Percentiles rank a stretch among this genome's conserved stretches.
Evolutionary conservation across 2,888 invertebrate genomes (phyloP).

Genomic region (Drosophila antonietae): DNA sequence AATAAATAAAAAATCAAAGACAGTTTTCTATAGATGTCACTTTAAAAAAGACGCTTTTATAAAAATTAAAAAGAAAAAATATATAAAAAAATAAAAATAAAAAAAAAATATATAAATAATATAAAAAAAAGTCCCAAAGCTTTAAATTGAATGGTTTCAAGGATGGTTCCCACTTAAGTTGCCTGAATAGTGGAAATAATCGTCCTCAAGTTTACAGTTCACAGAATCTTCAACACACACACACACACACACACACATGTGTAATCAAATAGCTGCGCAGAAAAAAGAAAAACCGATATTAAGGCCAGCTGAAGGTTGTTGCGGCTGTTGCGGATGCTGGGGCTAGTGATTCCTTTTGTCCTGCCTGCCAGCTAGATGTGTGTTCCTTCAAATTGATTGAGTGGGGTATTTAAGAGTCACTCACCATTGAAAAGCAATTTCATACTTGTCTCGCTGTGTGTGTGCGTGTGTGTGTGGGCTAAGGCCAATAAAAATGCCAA

Average conservation of each 20-base stretch:
- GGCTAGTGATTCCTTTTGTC: conserved; percentile 24
- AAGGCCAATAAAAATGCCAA: conserved; percentile 8
- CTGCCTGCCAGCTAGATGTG: conserved; percentile 7
- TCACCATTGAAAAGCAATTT: conserved; percentile 48
- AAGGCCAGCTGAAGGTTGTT: conserved; percentile 17
- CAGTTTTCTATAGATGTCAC: background rate
- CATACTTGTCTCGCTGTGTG: conserved; percentile 15
- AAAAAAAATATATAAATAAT: too few relatives aligned
- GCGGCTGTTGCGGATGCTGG: background rate
- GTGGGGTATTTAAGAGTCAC: conserved; percentile 37
- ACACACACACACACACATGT: conserved; percentile 27
- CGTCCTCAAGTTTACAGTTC: conserved; percentile 47
- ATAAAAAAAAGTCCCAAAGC: too few relatives aligned
- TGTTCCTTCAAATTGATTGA: conserved; percentile 47
- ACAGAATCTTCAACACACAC: conserved; percentile 23
- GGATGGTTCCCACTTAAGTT: background rate
- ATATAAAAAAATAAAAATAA: too few relatives aligned
- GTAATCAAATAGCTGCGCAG: conserved; percentile 25
- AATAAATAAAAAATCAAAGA: background rate
- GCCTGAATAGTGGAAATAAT: conserved; percentile 42
- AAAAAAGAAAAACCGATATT: conserved; percentile 28
- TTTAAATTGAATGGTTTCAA: conserved; percentile 13
- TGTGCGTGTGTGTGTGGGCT: background rate
- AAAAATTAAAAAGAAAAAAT: background rate
- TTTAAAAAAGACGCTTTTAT: background rate